phyloP scores from a whole-genome alignment of 1,140 invertebrate species.

The Bombus huntii region DNA sequence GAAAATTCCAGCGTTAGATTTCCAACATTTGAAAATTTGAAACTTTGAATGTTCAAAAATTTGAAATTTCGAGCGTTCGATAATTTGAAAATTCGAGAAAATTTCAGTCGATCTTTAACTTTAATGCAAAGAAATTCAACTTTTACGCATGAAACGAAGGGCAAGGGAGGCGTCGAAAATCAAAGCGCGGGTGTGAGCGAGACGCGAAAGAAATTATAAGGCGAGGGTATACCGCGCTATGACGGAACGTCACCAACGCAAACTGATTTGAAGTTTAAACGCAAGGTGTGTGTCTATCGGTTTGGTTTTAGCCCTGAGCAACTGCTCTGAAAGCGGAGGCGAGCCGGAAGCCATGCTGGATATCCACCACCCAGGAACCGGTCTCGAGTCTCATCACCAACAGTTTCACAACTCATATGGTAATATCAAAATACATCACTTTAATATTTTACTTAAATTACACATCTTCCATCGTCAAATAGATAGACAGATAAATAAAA shows the following conservation, averaged over 20 bases:
- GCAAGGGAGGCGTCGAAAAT: conserved; percentile 66
- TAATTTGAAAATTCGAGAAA: background rate
- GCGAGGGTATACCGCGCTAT: conserved; percentile 53
- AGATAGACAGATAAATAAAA: background rate
- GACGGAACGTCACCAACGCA: conserved; percentile 67
- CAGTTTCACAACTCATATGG: conserved; percentile 84
- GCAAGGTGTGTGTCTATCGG: conserved; percentile 83
- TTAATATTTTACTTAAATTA: conserved; percentile 55
- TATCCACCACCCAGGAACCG: conserved; percentile 80
- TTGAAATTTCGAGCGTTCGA: no score
- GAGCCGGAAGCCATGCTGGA: conserved; percentile 81
- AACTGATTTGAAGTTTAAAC: conserved; percentile 79
- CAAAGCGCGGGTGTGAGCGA: conserved; percentile 31
- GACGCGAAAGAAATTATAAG: conserved; percentile 54
- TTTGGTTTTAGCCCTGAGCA: conserved; percentile 84
- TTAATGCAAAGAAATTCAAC: background rate
- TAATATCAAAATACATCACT: conserved; percentile 81
- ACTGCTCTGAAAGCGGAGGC: conserved; percentile 82
- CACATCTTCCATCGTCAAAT: background rate
- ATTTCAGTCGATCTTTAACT: background rate
- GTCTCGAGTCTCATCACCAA: conserved; percentile 81
- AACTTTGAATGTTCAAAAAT: rapidly evolving
- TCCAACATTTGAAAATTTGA: background rate
- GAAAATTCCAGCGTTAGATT: background rate
- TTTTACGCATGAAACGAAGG: conserved; percentile 22